Evolutionary conservation across 2,888 invertebrate species (phyloP), one percentile per base, ranked within the genome.

Genomic region (Julus scandinavius): DNA sequence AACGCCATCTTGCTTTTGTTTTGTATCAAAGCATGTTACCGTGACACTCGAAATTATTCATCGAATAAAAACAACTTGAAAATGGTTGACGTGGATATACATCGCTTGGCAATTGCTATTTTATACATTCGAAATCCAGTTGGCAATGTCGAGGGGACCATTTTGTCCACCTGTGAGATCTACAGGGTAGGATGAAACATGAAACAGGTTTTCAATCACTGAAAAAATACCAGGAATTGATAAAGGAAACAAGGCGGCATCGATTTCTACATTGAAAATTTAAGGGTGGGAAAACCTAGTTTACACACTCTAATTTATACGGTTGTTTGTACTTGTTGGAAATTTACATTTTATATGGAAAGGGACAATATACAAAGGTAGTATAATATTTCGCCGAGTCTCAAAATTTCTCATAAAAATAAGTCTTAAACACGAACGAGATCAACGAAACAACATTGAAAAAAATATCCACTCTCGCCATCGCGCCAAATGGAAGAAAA

Each of bases 101-200:
- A 72, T 80, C 80, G 80, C 38, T 80, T 80, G 11, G 15, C 80
- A 80, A 80, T 80, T 80, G 80, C 80, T 80, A 80, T 80, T 80
- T 80, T 29, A 80, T 80, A 80, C 80, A 80, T 29, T 80, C 80
- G 80, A 80, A 80, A 80, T 38, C 80, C 80, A 80, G 80, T 80
- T 80, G 38, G 80, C 80, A 80, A 80, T 38, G 15, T 80, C 38
- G 80, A 38, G 80, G 38, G 80, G 80, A 40, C 80, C 80, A 80
- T 80, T 80, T 80, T 80, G 80, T 38, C 80, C 80, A 80, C 80
- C 80, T 80, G 80, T 80, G 80, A 80, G 80, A 80, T 80, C 80
- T 54, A 54, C 54, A 54, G 54, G 54, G 54, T 54, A 17, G 15
- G 15, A 54, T 54, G 13, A 54, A 54, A 54, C 4, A 17, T 54